Evolutionary conservation across 2,113 vertebrate genomes (phyloP), one percentile per base, ranked within the genome.

Genomic region (Tetrax tetrax): DNA sequence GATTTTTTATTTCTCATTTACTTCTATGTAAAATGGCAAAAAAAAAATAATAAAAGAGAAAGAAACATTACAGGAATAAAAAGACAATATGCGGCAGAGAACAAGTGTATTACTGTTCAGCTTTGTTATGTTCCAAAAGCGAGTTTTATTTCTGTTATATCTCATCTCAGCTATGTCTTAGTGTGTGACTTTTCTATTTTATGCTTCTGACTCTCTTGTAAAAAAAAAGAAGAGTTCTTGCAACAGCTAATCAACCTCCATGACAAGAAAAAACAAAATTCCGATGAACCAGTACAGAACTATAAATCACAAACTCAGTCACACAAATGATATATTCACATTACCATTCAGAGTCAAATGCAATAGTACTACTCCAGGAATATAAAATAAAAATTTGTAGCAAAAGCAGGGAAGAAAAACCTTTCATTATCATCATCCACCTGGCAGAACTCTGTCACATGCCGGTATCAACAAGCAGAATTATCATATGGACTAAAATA

Each of bases 41-140:
- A 87, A 82, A 90, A 93, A 41, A 83, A 69, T 68, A 90, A 92
- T 68, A 72, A 60, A 90, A 90, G 7, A 9, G 12, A 87, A 89
- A 95, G 50, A 94, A 93, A 84, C 25, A 94, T 60, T 79, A 59
- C 25, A 60, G 43, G 69, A 87, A 87, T 80, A 93, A 56, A 95
- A 92, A 82, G 20, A 75, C 43, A 85, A 87, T 87, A 89, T 59
- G 27, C 13, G 83, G 8, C 33, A 89, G n/a, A 92, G 63, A 92
- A 24, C 12, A 84, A 95, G 74, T 87, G 74, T 57, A 84, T 68
- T 91, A 60, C 51, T 92, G 7, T 60, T 91, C 31, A 53, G n/a
- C 17, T 75, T 94, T 41, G 2, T 80, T 91, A 28, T 43, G 6
- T 87, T 91, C 31, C 57, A 97, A 94, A 82, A 79, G 1, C 2